These are phyloP conservation scores for Caenorhabditis sp. DNA, from an alignment of 2,888 invertebrate genomes.

Conservation along the genomic window DNA sequence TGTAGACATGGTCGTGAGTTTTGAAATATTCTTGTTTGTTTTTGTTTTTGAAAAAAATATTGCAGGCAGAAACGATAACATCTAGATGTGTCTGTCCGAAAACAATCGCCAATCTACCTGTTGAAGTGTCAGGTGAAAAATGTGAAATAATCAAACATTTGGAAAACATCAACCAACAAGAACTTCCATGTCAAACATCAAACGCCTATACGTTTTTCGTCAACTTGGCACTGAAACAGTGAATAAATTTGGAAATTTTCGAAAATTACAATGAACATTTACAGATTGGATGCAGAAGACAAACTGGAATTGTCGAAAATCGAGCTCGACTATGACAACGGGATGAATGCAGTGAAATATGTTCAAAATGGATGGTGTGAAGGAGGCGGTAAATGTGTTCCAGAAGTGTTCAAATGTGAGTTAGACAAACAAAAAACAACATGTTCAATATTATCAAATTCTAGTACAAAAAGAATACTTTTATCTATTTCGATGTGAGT, in stretches of 20 bases:
- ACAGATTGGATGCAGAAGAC: conserved; percentile 1
- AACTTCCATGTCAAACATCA: not conserved
- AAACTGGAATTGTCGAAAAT: conserved; percentile 10
- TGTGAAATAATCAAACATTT: not conserved
- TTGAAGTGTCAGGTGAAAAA: conserved; percentile 13
- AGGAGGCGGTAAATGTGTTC: conserved; percentile 29
- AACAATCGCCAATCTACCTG: conserved; percentile 16
- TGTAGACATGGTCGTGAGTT: not conserved
- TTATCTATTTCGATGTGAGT: conserved; percentile 29
- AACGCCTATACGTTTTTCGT: not conserved
- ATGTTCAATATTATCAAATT: not conserved
- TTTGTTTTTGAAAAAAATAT: not conserved
- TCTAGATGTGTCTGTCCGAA: conserved; percentile 39
- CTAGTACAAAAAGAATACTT: conserved; percentile 9
- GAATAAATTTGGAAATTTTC: not conserved
- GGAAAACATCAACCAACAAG: not conserved
- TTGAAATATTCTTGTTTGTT: not conserved
- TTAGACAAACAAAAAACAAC: too few species aligned
- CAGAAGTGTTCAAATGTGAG: conserved; percentile 26
- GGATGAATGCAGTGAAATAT: conserved; percentile 1
- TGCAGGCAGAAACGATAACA: conserved; percentile 27
- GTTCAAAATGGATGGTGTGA: conserved; percentile 24
- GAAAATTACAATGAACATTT: not conserved
- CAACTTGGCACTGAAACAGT: not conserved
- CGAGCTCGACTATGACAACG: conserved; percentile 14